phyloP scores from a whole-genome alignment of 2,888 invertebrate genomes.

The Dexiosoma caninum region DNA sequence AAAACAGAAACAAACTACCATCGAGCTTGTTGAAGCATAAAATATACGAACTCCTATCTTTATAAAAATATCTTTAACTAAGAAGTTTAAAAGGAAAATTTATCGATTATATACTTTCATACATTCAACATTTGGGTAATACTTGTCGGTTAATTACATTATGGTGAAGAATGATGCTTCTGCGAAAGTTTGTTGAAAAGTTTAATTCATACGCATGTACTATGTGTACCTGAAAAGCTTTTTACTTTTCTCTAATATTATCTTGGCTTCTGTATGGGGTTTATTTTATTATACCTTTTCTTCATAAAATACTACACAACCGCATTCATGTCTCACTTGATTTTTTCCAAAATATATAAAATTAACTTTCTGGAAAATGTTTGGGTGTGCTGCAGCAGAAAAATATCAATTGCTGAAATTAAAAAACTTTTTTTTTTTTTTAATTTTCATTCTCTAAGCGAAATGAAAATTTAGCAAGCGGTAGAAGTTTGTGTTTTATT shows the following conservation, averaged over 20 bases:
- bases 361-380: background rate
- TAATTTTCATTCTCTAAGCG: constrained; percentile 39
- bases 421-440: constrained; percentile 61
- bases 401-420: constrained; percentile 65
- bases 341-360: background rate
- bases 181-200: background rate
- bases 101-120: background rate
- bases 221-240: too few species aligned
- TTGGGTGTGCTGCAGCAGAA: constrained; percentile 15
- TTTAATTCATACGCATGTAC: background rate
- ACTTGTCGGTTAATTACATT: constrained; percentile 38
- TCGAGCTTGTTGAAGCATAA: background rate
- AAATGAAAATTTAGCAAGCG: constrained; percentile 31
- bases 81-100: background rate
- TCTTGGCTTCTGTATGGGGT: background rate
- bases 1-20: background rate
- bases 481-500: background rate
- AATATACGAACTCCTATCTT: background rate
- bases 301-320: background rate
- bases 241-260: constrained; percentile 8
- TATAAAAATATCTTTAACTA: background rate
- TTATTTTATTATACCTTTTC: background rate
- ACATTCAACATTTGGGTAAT: background rate
- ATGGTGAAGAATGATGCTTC: constrained; percentile 9
- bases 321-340: background rate